These are phyloP conservation scores for Ammospiza maritima DNA, from an alignment of 2,797 vertebrate genomes.

Conservation along the genomic window DNA sequence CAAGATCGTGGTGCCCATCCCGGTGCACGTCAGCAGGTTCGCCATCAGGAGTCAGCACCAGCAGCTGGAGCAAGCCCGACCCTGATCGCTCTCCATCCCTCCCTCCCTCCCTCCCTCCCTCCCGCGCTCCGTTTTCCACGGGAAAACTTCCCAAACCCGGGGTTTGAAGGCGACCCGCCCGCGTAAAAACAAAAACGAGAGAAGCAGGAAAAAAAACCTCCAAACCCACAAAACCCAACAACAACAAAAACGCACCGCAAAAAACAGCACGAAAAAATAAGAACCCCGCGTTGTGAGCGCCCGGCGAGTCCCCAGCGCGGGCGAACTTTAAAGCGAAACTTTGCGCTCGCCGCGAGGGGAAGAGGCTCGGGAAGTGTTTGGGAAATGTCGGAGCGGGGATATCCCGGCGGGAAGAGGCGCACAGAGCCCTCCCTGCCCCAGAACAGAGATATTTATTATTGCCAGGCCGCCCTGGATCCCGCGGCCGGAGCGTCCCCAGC, in stretches of 20 bases:
- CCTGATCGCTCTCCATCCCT: constrained; percentile 64
- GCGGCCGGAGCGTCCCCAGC: constrained; percentile 16
- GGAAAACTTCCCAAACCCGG: not conserved
- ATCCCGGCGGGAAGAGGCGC: constrained; percentile 32
- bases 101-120: no score
- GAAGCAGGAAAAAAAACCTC: no score
- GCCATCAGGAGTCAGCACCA: constrained; percentile 98
- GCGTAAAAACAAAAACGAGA: not conserved
- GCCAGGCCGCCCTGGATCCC: not conserved
- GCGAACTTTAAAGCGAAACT: constrained; percentile 2
- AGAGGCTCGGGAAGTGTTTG: not conserved
- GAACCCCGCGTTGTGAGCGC: not conserved
- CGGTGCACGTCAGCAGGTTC: constrained; percentile 97
- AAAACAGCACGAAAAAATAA: not conserved
- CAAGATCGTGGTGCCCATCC: constrained; percentile 98
- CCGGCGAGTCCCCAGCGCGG: not conserved
- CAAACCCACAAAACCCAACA: not conserved
- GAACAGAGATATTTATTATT: not conserved
- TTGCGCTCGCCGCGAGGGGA: not conserved
- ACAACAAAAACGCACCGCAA: not conserved
- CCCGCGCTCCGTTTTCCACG: not conserved
- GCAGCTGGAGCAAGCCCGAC: constrained; percentile 94
- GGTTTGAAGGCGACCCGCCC: not conserved
- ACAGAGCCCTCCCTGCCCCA: not conserved
- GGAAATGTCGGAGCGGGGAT: not conserved